Evolutionary conservation across 2,888 invertebrate species (phyloP).

Genomic region (Pyrgus malvae): DNA sequence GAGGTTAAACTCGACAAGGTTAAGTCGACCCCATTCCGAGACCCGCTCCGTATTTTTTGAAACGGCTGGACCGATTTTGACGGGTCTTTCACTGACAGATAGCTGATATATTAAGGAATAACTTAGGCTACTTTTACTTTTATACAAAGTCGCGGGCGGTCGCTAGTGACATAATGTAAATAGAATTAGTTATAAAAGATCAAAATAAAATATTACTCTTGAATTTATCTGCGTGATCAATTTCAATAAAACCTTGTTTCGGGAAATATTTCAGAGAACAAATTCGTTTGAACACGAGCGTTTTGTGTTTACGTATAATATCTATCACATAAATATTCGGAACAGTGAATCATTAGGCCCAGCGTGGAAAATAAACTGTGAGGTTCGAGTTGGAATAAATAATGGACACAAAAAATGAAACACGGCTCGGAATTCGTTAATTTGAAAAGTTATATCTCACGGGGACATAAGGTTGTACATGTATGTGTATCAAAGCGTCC

Average conservation of each 20-base stretch:
- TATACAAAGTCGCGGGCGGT: too few relatives aligned
- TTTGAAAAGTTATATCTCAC: slow-evolving; percentile 20
- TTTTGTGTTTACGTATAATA: slow-evolving; percentile 13
- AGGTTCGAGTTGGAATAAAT: slow-evolving; percentile 17
- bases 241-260: slow-evolving; percentile 3
- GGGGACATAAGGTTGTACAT: neutral
- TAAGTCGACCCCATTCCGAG: too few relatives aligned
- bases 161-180: too few relatives aligned
- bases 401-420: slow-evolving; percentile 23
- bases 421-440: slow-evolving; percentile 15
- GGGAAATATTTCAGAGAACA: neutral
- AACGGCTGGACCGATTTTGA: too few relatives aligned
- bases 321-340: slow-evolving; percentile 7
- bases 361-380: slow-evolving; percentile 3
- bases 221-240: neutral
- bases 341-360: slow-evolving; percentile 4
- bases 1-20: too few relatives aligned
- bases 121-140: too few relatives aligned
- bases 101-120: too few relatives aligned
- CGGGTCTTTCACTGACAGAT: too few relatives aligned
- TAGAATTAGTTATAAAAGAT: neutral
- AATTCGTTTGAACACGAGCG: slow-evolving; percentile 3
- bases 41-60: too few relatives aligned
- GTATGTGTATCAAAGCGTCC: neutral
- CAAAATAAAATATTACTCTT: slow-evolving; percentile 6